Evolutionary conservation across 1,140 invertebrate genomes (phyloP).

Genomic region (Chlorops oryzae): DNA sequence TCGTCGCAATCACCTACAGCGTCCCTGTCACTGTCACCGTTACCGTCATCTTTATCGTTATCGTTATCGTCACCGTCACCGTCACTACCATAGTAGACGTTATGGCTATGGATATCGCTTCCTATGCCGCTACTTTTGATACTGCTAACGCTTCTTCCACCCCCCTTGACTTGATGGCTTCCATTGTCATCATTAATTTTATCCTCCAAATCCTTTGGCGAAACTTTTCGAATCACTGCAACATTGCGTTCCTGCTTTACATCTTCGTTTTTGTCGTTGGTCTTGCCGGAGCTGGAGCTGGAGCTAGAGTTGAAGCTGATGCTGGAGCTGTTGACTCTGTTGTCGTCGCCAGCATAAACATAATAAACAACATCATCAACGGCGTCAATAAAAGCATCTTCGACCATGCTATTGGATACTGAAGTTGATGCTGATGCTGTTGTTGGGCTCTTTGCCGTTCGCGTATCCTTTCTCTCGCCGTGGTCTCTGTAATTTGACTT

Average conservation of each 20-base stretch:
- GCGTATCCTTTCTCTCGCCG: too few species aligned
- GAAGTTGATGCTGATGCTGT: too few species aligned
- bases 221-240: constrained; percentile 6
- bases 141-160: background rate
- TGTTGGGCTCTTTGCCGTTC: too few species aligned
- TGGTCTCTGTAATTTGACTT: too few species aligned
- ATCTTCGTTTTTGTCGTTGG: background rate
- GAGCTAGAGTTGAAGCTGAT: too few species aligned
- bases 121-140: background rate
- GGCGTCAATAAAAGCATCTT: too few species aligned
- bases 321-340: too few species aligned
- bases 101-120: background rate
- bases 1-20: background rate
- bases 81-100: too few species aligned
- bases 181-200: background rate
- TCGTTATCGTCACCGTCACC: background rate
- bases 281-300: too few species aligned
- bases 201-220: constrained; percentile 8
- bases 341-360: background rate
- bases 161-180: background rate
- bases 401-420: too few species aligned
- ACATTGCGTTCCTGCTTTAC: background rate
- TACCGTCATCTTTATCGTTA: background rate
- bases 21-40: background rate
- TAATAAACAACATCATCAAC: background rate